Evolutionary conservation across 1,140 invertebrate genomes (phyloP).

Genomic region (Tachypleus tridentatus): DNA sequence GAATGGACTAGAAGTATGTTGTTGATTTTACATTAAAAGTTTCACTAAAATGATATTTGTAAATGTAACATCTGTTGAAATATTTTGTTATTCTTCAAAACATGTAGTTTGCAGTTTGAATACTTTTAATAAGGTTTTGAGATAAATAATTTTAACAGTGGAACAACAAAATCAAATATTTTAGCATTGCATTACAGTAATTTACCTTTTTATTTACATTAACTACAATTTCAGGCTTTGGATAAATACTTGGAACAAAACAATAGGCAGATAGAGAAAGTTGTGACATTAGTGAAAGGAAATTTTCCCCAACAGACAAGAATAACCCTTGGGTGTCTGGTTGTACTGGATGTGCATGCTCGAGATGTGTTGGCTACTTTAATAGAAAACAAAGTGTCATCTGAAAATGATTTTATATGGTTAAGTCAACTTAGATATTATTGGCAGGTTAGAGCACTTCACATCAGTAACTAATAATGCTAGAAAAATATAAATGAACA

Average conservation of each 20-base stretch:
- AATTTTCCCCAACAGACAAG: constrained; percentile 76
- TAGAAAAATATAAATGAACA: constrained; percentile 10
- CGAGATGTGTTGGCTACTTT: constrained; percentile 67
- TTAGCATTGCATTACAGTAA: too few relatives aligned
- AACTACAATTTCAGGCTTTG: constrained; percentile 30
- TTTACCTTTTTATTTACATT: neutral
- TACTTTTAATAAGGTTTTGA: too few relatives aligned
- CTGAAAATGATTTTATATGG: constrained; percentile 80
- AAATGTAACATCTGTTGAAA: too few relatives aligned
- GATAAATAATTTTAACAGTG: too few relatives aligned
- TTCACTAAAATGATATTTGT: too few relatives aligned
- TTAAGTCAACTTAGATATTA: constrained; percentile 85
- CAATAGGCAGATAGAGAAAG: constrained; percentile 61
- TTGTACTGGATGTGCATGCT: constrained; percentile 86
- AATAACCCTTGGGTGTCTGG: constrained; percentile 72
- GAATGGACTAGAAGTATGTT: constrained; percentile 16
- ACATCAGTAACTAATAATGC: too few relatives aligned
- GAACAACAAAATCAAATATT: too few relatives aligned
- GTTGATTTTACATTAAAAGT: too few relatives aligned
- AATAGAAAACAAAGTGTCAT: constrained; percentile 49
- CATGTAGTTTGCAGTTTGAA: too few relatives aligned
- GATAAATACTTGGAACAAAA: constrained; percentile 44
- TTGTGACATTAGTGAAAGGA: constrained; percentile 74
- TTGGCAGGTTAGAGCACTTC: constrained; percentile 56
- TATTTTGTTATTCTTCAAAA: too few relatives aligned